These are phyloP conservation scores for Sebastes miniatus DNA, from an alignment of 2,797 vertebrate species.

Conservation along the genomic window DNA sequence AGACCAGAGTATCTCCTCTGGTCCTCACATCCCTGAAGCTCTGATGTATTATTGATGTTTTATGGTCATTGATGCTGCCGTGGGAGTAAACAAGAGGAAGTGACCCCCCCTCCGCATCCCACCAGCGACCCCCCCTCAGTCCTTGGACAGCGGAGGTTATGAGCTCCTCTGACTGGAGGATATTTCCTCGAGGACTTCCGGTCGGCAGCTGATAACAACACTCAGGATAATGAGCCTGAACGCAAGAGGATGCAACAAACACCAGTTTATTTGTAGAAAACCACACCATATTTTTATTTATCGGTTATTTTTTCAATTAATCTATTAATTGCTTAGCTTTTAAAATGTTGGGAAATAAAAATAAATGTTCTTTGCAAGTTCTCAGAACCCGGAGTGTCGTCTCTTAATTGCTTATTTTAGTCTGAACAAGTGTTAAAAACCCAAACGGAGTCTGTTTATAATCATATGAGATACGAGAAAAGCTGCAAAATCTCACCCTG, in stretches of 20 bases:
- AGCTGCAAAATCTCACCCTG: background rate
- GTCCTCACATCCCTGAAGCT: background rate
- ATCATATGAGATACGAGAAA: background rate
- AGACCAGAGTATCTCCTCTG: background rate
- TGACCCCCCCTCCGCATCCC: background rate
- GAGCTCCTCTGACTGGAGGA: constrained; percentile 10
- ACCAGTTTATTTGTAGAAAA: background rate
- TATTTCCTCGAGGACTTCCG: constrained; percentile 25
- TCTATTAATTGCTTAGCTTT: background rate
- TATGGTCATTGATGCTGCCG: constrained; percentile 2
- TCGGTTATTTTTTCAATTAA: background rate
- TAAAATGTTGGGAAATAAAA: background rate
- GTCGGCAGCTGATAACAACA: constrained; percentile 11
- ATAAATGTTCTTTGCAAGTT: background rate
- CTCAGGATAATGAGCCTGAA: background rate
- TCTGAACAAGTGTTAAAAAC: background rate
- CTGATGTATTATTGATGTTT: constrained; percentile 26
- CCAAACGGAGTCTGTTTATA: background rate
- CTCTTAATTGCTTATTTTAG: background rate
- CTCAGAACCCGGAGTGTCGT: background rate
- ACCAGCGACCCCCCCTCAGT: background rate
- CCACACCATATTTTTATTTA: background rate
- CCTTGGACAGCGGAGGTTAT: constrained; percentile 6
- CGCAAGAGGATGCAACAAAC: background rate
- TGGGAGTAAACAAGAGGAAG: constrained; percentile 25